These are phyloP conservation scores for Zophobas atratus DNA, from an alignment of 1,140 invertebrate species.

Conservation along the genomic window DNA sequence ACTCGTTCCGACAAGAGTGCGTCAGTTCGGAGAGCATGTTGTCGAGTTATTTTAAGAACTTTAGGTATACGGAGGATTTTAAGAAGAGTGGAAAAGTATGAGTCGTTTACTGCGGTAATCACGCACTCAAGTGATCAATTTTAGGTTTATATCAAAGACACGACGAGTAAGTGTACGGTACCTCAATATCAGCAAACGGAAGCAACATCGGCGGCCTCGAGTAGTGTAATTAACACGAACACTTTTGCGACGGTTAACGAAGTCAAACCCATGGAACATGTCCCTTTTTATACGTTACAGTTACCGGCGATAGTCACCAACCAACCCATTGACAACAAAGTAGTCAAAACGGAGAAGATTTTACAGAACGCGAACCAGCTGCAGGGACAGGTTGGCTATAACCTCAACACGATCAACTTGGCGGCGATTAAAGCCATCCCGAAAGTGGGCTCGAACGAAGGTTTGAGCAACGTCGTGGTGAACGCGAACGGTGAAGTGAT, in stretches of 20 bases:
- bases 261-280: slow-evolving; percentile 44
- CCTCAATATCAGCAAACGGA: slow-evolving; percentile 43
- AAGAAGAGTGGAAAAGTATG: slow-evolving; percentile 75
- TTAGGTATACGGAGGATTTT: slow-evolving; percentile 75
- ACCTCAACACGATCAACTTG: slow-evolving; percentile 40
- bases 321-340: slow-evolving; percentile 35
- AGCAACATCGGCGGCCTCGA: slow-evolving; percentile 43
- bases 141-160: slow-evolving; percentile 73
- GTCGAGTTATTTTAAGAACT: slow-evolving; percentile 76
- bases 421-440: slow-evolving; percentile 47
- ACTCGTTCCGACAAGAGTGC: slow-evolving; percentile 77
- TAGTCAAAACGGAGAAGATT: slow-evolving; percentile 40
- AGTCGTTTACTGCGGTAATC: not conserved
- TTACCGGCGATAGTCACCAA: slow-evolving; percentile 52
- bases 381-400: slow-evolving; percentile 41
- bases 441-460: slow-evolving; percentile 55
- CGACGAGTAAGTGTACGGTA: slow-evolving; percentile 63
- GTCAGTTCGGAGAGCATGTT: slow-evolving; percentile 79
- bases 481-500: slow-evolving; percentile 64
- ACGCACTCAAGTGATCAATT: slow-evolving; percentile 43
- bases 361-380: slow-evolving; percentile 30
- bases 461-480: slow-evolving; percentile 61
- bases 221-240: slow-evolving; percentile 8
- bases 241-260: slow-evolving; percentile 19
- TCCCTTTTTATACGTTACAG: slow-evolving; percentile 57